Conservation (phyloP, 2,113 vertebrate species). For the Laticauda colubrina region DNA sequence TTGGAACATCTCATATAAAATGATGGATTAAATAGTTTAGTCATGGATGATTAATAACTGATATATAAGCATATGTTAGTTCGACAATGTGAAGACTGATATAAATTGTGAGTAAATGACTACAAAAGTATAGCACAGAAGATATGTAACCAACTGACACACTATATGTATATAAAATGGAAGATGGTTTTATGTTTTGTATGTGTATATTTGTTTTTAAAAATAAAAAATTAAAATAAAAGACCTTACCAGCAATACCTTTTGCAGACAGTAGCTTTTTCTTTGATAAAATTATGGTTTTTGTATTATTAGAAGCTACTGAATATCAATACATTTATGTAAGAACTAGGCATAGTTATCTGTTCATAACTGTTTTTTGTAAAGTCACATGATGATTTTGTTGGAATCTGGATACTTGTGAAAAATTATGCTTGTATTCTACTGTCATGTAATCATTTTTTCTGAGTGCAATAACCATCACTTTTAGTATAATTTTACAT, state of each 20-base stretch:
- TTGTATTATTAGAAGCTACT: neutral
- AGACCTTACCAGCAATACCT: neutral
- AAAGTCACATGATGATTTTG: neutral
- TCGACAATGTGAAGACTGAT: no score
- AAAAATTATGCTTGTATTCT: neutral
- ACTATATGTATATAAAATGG: no score
- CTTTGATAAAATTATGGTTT: neutral
- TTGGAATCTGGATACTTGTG: neutral
- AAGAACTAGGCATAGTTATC: neutral
- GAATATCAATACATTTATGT: neutral
- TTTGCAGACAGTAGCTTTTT: neutral
- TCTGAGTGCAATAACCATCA: neutral
- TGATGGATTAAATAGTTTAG: no score
- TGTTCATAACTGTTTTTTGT: neutral
- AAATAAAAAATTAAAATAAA: no score
- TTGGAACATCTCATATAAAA: no score
- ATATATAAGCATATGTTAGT: no score
- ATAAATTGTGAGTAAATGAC: no score
- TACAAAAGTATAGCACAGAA: no score
- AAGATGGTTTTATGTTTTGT: no score
- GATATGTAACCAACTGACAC: no score
- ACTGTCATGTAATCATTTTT: neutral
- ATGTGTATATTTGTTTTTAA: no score
- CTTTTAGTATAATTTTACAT: neutral
- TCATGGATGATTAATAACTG: no score